Evolutionary conservation across 2,113 vertebrate genomes (phyloP).

Genomic region (Geothlypis trichas): DNA sequence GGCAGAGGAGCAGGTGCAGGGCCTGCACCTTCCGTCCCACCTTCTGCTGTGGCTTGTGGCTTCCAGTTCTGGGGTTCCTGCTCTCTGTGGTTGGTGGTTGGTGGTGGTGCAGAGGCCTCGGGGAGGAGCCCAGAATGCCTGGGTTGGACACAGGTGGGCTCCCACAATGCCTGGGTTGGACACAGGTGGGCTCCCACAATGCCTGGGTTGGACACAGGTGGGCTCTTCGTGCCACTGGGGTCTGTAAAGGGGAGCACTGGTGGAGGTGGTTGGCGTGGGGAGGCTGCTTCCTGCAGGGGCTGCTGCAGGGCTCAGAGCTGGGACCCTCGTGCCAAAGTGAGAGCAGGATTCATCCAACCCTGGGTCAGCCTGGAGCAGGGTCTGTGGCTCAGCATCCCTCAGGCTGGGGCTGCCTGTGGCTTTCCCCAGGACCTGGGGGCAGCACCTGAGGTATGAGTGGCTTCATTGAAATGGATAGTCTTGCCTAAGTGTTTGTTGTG

Average conservation of each 20-base stretch:
- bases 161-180: too few species aligned
- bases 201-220: neutral
- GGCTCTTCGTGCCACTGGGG: rapidly evolving
- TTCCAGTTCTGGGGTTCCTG: neutral
- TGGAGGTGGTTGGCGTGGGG: rapidly evolving
- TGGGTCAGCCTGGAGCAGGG: neutral
- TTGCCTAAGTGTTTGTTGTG: neutral
- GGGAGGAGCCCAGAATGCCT: neutral
- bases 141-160: too few species aligned
- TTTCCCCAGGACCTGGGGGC: neutral
- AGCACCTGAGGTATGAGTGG: neutral
- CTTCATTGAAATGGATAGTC: neutral
- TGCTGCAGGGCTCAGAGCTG: neutral
- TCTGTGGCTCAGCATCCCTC: neutral
- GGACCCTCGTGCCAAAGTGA: neutral
- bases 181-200: rapidly evolving
- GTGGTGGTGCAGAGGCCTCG: neutral
- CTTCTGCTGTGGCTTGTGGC: neutral
- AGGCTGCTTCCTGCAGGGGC: neutral
- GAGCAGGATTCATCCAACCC: neutral
- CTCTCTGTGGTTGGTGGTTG: neutral
- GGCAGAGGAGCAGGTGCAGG: neutral
- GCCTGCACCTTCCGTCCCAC: neutral
- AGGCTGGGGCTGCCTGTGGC: neutral
- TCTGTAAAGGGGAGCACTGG: neutral